These are phyloP conservation scores for Maconellicoccus hirsutus DNA, from an alignment of 1,140 invertebrate species.

Conservation along the genomic window DNA sequence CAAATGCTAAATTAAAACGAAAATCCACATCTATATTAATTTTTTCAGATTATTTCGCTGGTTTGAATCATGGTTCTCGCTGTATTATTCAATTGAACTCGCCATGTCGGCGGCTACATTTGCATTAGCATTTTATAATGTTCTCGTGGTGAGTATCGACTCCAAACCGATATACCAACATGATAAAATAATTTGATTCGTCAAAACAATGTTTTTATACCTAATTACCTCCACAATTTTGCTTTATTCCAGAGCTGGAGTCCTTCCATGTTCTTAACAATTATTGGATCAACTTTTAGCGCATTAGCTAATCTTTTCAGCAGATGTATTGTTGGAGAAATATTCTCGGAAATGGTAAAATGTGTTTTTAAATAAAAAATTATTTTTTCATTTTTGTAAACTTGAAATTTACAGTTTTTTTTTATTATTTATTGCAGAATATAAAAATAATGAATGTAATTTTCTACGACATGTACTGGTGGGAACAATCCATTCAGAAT, in stretches of 20 bases:
- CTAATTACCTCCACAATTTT: not conserved
- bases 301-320: not conserved
- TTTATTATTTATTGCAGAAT: no score
- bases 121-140: not conserved
- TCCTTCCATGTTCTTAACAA: not conserved
- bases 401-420: no score
- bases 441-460: no score
- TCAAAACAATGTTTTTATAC: no score
- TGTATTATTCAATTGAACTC: not conserved
- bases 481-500: no score
- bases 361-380: no score
- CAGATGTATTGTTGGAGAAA: not conserved
- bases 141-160: not conserved
- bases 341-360: not conserved
- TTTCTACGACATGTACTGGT: no score
- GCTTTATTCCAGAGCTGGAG: not conserved
- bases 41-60: not conserved
- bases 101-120: not conserved
- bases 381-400: no score
- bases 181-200: no score
- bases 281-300: not conserved
- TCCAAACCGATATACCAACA: no score
- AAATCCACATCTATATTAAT: no score
- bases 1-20: not conserved
- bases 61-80: not conserved